Base-by-base conservation (phyloP, 2,888 invertebrate genomes). In the Altica lythri region DNA sequence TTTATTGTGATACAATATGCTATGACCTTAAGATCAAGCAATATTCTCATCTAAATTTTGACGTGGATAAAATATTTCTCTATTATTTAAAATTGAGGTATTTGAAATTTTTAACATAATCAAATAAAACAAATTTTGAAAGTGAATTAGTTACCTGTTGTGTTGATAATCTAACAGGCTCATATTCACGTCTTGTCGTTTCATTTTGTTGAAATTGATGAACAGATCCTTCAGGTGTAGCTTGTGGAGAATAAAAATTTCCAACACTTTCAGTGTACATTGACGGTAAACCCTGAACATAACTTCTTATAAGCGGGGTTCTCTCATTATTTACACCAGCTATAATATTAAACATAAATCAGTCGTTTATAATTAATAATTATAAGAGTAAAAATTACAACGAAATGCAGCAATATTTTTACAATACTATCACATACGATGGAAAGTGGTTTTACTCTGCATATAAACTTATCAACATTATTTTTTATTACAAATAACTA, bases 201-300 rank as follows among this genome's bases (percentile, higher is more conserved):
- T 40, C 40, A 25, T 40, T 42, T 5, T 57, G 29, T 53, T 66
- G 51, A 53, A 58, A 60, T 44, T 68, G 65, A 53, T 68, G 63
- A 35, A 75, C 47, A 1, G 81, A 81, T 67, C 79, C 80, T 67
- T 83, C 82, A 0, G 87, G 86, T 0, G 87, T 84, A 61, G 85
- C 86, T 46, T 86, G 79, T 0, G 88, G 88, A 0, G 88, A 88
- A 76, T 88, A 89, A 80, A 87, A 89, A 69, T 84, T 85, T 3
- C 82, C 84, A 0, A 83, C 80, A 62, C 86, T 86, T 71, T 86
- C 86, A 0, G 83, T 83, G 62, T 81, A 81, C 27, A 79, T 75
- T 4, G 80, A 78, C 1, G 77, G 77, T 8, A 77, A 72, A 4
- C 73, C 74, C 2, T 72, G 72, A 2, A 78, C 64, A 59, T 75